phyloP scores from a whole-genome alignment of 2,797 vertebrate species.

The Leptoclinus maculatus region DNA sequence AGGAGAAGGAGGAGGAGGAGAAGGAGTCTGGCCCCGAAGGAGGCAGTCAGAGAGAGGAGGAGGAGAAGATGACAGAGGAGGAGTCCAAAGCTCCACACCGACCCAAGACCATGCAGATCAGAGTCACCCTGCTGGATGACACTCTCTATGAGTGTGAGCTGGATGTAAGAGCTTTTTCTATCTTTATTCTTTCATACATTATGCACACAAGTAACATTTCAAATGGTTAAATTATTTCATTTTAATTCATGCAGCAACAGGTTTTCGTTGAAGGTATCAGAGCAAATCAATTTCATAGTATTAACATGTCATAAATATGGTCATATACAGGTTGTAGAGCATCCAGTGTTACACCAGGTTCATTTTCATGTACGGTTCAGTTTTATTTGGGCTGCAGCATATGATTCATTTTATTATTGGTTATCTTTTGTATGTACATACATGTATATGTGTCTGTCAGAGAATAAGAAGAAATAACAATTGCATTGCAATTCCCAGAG shows the following conservation, averaged over 20 bases:
- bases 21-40: slow-evolving; percentile 69
- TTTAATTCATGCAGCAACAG: no score
- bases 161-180: slow-evolving; percentile 85
- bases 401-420: no score
- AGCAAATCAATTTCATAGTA: not conserved
- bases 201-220: not conserved
- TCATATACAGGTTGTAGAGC: not conserved
- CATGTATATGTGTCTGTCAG: not conserved
- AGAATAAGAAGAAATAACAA: no score
- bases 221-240: no score
- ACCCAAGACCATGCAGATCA: slow-evolving; percentile 92
- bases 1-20: slow-evolving; percentile 68
- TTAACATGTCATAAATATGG: not conserved
- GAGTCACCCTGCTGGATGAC: slow-evolving; percentile 93
- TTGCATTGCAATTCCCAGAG: no score
- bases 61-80: slow-evolving; percentile 74
- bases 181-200: not conserved
- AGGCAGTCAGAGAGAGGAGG: slow-evolving; percentile 54
- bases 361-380: not conserved
- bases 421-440: no score
- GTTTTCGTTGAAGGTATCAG: not conserved
- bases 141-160: slow-evolving; percentile 92
- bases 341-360: not conserved
- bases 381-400: not conserved
- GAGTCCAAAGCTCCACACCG: slow-evolving; percentile 85